A percentile compares a stretch with the other conserved stretches of the same genome.
These are phyloP conservation scores for Pyrocoelia pectoralis DNA, from an alignment of 2,888 invertebrate genomes.

Conservation along the genomic window DNA sequence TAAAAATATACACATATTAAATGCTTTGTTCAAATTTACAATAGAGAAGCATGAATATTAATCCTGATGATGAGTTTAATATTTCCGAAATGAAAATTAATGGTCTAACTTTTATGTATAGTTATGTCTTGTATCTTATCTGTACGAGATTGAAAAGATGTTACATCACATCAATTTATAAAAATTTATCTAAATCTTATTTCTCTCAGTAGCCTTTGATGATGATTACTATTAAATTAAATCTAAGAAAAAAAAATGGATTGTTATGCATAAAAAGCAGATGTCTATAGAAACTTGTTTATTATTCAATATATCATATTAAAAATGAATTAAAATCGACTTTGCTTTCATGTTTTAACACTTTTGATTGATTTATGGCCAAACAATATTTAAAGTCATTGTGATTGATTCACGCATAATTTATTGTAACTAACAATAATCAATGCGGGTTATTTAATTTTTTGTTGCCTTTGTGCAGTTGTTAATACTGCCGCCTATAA, in stretches of 20 bases:
- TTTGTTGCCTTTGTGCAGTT: too few species aligned
- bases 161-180: neutral
- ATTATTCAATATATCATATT: neutral
- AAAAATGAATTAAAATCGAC: neutral
- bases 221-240: neutral
- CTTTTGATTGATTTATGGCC: neutral
- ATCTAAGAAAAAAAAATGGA: neutral
- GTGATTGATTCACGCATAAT: neutral
- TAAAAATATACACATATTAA: slow-evolving; percentile 7
- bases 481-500: too few species aligned
- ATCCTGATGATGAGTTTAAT: neutral
- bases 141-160: neutral
- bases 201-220: neutral
- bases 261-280: neutral
- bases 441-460: too few species aligned
- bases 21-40: slow-evolving; percentile 7
- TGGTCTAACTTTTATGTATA: neutral
- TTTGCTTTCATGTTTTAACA: neutral
- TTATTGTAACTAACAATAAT: neutral
- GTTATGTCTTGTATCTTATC: neutral
- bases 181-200: neutral
- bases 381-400: neutral
- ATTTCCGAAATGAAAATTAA: neutral
- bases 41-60: neutral
- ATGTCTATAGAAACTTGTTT: slow-evolving; percentile 1